These are phyloP conservation scores for Chirona hameri DNA, from an alignment of 2,888 invertebrate species.

Conservation along the genomic window DNA sequence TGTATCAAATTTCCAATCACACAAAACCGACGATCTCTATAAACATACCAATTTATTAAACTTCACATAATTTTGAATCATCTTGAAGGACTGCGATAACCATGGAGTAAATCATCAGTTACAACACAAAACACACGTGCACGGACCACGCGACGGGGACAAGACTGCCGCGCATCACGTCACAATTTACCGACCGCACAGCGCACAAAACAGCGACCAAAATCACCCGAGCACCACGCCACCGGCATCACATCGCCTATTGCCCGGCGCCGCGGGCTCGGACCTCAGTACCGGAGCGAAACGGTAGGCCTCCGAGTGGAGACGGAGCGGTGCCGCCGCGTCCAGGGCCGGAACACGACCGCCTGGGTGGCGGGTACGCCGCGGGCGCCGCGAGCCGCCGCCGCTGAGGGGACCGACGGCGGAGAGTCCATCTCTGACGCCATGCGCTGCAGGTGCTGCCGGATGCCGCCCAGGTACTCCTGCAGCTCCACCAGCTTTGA, in stretches of 20 bases:
- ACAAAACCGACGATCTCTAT: too few relatives aligned
- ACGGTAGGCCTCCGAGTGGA: neutral
- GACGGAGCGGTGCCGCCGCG: neutral
- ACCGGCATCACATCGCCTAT: neutral
- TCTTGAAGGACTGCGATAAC: too few relatives aligned
- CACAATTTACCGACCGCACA: neutral
- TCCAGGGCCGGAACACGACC: neutral
- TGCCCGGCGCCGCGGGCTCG: neutral
- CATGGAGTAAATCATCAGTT: neutral
- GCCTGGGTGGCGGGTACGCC: neutral
- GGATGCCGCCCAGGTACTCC: neutral
- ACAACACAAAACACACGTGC: neutral
- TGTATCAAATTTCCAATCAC: too few relatives aligned
- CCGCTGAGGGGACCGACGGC: neutral
- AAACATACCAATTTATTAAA: too few relatives aligned
- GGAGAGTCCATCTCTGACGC: neutral
- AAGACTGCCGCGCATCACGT: neutral
- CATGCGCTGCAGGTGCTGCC: neutral
- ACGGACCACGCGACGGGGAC: too few relatives aligned
- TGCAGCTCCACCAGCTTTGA: conserved; percentile 25
- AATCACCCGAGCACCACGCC: neutral
- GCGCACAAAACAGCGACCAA: neutral
- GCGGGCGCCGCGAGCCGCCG: neutral
- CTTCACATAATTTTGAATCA: too few relatives aligned
- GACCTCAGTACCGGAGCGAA: too few relatives aligned